Evolutionary conservation across 2,797 vertebrate genomes (phyloP).

Genomic region (Gymnodraco acuticeps): DNA sequence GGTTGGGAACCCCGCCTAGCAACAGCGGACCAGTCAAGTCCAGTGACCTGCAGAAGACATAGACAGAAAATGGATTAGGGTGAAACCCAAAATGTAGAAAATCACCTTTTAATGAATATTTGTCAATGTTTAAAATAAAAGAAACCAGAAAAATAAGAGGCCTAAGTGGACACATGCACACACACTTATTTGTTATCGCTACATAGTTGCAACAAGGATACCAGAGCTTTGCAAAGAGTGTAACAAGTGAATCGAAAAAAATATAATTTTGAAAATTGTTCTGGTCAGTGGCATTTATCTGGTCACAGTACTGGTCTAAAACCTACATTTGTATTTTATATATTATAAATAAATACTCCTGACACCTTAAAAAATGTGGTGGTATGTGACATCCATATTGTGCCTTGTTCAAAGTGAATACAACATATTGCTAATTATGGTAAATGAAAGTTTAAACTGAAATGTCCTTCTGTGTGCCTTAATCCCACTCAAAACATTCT

Average conservation of each 20-base stretch:
- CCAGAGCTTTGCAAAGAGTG: neutral
- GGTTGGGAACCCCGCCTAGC: slow-evolving; percentile 95
- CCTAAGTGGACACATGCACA: neutral
- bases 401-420: too few relatives aligned
- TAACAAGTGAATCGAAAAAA: neutral
- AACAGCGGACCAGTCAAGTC: slow-evolving; percentile 96
- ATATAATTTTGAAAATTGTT: too few relatives aligned
- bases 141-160: neutral
- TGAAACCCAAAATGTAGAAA: neutral
- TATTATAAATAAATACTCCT: too few relatives aligned
- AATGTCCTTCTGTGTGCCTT: neutral
- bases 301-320: too few relatives aligned
- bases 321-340: neutral
- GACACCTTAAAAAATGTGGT: neutral
- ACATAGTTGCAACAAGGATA: neutral
- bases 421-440: neutral
- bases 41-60: slow-evolving; percentile 87
- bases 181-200: neutral
- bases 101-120: neutral
- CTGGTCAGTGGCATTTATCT: neutral
- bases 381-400: too few relatives aligned
- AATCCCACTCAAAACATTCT: neutral
- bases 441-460: neutral
- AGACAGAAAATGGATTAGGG: neutral
- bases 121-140: neutral